Conservation (phyloP, 1,140 invertebrate genomes). For the Drosophila melanogaster region Release_6_plus_ISO1_MT NC_004354.4:9497001-9497500, state of each 20-base stretch:
- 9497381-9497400: slow-evolving; percentile 33
- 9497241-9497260: slow-evolving; percentile 72
- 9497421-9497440: slow-evolving; percentile 55
- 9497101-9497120: slow-evolving; percentile 64
- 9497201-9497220: slow-evolving; percentile 5
- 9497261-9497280: slow-evolving; percentile 68
- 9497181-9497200: slow-evolving; percentile 38
- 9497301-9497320: slow-evolving; percentile 3
- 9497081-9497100: slow-evolving; percentile 11
- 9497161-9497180: slow-evolving; percentile 58
- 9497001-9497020: slow-evolving; percentile 24
- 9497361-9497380: slow-evolving; percentile 25
- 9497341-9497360: slow-evolving; percentile 20
- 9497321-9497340: background rate
- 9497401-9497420: slow-evolving; percentile 54
- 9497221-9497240: slow-evolving; percentile 42
- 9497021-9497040: slow-evolving; percentile 30
- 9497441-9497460: slow-evolving; percentile 13
- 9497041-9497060: slow-evolving; percentile 37
- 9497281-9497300: slow-evolving; percentile 56
- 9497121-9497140: slow-evolving; percentile 73
- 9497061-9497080: slow-evolving; percentile 31
- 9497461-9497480: slow-evolving; percentile 7
- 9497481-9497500: background rate
- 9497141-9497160: slow-evolving; percentile 36